Conservation (phyloP, 2,888 invertebrate genomes). For the Molorchus minor region DNA sequence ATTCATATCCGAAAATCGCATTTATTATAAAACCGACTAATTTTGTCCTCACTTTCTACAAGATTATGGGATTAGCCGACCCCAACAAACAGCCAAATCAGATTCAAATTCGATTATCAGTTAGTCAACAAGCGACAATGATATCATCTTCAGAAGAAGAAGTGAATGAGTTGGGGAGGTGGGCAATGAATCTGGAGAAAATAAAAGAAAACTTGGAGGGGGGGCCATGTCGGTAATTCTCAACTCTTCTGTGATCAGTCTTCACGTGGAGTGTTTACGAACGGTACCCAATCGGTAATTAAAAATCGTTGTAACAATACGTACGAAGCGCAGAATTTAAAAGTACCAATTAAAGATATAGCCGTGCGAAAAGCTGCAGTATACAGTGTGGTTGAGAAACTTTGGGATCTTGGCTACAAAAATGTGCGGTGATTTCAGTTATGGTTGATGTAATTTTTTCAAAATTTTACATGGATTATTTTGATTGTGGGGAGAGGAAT, state of each 20-base stretch:
- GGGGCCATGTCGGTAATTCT: slow-evolving; percentile 48
- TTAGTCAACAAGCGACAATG: slow-evolving; percentile 26
- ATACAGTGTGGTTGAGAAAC: slow-evolving; percentile 8
- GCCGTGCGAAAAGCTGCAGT: not conserved
- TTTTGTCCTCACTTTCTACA: slow-evolving; percentile 23
- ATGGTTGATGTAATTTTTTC: slow-evolving; percentile 1
- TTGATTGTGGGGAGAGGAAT: not conserved
- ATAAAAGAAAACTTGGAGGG: slow-evolving; percentile 49
- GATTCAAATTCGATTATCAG: slow-evolving; percentile 27
- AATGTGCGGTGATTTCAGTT: slow-evolving; percentile 6
- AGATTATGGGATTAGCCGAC: slow-evolving; percentile 17
- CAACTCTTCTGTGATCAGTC: slow-evolving; percentile 48
- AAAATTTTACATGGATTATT: slow-evolving; percentile 2
- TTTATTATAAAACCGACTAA: not conserved
- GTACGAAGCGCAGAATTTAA: slow-evolving; percentile 8
- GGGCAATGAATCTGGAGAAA: slow-evolving; percentile 46
- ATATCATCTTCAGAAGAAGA: slow-evolving; percentile 25
- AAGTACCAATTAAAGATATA: not conserved
- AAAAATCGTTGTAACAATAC: slow-evolving; percentile 32
- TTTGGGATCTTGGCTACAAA: not conserved
- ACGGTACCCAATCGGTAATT: slow-evolving; percentile 44
- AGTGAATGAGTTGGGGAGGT: slow-evolving; percentile 44
- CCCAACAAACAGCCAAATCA: slow-evolving; percentile 12
- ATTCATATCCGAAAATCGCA: not conserved
- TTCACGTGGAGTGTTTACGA: slow-evolving; percentile 47